Conservation (phyloP, 1,140 invertebrate genomes). For the Lepeophtheirus salmonis region DNA sequence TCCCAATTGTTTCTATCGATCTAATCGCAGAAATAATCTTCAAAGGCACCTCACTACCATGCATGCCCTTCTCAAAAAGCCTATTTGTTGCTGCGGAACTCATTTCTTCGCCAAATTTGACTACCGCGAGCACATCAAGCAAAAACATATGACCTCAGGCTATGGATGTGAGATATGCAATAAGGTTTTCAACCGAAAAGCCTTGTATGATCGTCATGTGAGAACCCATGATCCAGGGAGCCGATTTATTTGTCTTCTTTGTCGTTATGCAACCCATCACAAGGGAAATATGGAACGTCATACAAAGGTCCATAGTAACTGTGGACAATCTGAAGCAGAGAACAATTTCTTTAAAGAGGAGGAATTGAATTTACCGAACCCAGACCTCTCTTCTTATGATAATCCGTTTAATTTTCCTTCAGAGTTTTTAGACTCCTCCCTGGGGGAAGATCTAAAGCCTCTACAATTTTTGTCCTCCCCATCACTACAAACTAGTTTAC, state of each 20-base stretch:
- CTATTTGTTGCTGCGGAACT: conserved; percentile 30
- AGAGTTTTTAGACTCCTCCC: no score
- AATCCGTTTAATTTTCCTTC: no score
- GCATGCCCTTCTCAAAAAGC: conserved; percentile 29
- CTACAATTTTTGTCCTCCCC: no score
- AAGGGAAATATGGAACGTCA: conserved; percentile 35
- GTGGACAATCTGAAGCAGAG: no score
- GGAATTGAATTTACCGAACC: no score
- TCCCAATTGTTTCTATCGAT: conserved; percentile 29
- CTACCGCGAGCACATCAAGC: conserved; percentile 28
- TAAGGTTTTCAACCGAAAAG: conserved; percentile 31
- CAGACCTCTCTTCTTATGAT: no score
- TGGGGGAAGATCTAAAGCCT: no score
- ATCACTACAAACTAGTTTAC: no score
- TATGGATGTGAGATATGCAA: conserved; percentile 30
- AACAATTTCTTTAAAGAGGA: no score
- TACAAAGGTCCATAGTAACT: conserved; percentile 21
- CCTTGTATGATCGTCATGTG: conserved; percentile 32
- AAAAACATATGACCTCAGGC: conserved; percentile 28
- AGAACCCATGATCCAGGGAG: conserved; percentile 31
- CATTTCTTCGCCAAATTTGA: conserved; percentile 30
- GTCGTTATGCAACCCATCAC: conserved; percentile 33
- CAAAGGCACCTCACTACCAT: conserved; percentile 32
- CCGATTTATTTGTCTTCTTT: conserved; percentile 30
- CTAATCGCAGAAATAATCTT: conserved; percentile 32